Base-by-base conservation (phyloP, 2,888 invertebrate genomes). In the Hyalella azteca region DNA sequence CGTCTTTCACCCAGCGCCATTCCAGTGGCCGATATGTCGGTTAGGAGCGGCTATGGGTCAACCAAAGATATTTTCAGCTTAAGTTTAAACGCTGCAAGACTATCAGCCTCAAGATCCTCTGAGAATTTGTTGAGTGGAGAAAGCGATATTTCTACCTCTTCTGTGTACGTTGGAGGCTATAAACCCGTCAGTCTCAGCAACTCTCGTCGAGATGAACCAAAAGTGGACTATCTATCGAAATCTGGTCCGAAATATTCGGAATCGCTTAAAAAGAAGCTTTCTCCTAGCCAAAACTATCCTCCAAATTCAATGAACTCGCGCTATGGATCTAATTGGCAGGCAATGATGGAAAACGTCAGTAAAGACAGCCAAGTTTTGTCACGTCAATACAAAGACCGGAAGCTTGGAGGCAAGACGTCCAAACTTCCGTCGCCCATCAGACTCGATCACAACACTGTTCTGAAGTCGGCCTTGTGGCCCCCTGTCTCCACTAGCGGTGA, bases 311-410 rank as follows among this genome's bases (percentile, higher is more conserved):
- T 41, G 15, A 75, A 75, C 45, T 75, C 75, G n/a, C 40, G 45
- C 0, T 75, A 75, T 22, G 75, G 45, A 9, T 75, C 75, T 22
- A 75, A 75, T 29, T 75, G 75, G 75, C 41, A 75, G 26, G 45
- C 41, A 32, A 75, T 75, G 75, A 41, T 75, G 9, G 75, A 41
- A 75, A 75, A 41, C 75, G 66, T 66, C 39, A 66, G 39, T 36
- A 66, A 66, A 66, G 66, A 66, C 15, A 15, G 29, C 4, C 59
- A 59, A 22, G 11, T 22, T 4, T 29, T 29, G 29, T 13, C 29
- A 13, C 36, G 36, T 66, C 15, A 36, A 1, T 36, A 66, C 39
- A 66, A 66, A 36, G 66, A 36, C 36, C 32, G 36, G 36, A 66
- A 66, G 36, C 19, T 36, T 4, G 19, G 36, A 11, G n/a, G 4